phyloP scores from a whole-genome alignment of 2,888 invertebrate species.

The Lycophotia porphyrea region DNA sequence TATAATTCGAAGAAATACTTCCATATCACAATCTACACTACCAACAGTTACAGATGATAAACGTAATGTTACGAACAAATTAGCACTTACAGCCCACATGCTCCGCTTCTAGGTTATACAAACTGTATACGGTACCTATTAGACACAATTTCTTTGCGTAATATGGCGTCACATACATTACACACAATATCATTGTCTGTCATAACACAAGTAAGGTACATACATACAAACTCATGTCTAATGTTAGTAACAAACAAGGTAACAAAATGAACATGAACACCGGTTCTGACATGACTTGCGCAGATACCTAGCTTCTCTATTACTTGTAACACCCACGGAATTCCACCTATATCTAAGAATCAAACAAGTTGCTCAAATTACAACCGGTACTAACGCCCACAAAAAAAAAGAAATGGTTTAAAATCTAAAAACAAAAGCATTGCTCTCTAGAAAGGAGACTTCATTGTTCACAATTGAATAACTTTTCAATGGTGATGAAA shows the following conservation, averaged over 20 bases:
- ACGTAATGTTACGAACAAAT: slow-evolving; percentile 38
- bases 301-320: slow-evolving; percentile 53
- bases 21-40: neutral
- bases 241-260: slow-evolving; percentile 46
- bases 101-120: slow-evolving; percentile 34
- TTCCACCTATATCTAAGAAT: slow-evolving; percentile 61
- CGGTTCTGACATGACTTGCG: slow-evolving; percentile 48
- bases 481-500: slow-evolving; percentile 71
- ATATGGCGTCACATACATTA: slow-evolving; percentile 32
- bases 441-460: slow-evolving; percentile 55
- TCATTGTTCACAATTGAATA: slow-evolving; percentile 66
- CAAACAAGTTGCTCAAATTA: slow-evolving; percentile 67
- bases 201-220: slow-evolving; percentile 12
- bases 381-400: slow-evolving; percentile 57
- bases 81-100: slow-evolving; percentile 48
- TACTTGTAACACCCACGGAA: slow-evolving; percentile 63
- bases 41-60: slow-evolving; percentile 31
- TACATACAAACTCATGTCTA: slow-evolving; percentile 23
- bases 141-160: slow-evolving; percentile 36
- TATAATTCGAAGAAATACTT: slow-evolving; percentile 10
- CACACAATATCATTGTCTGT: slow-evolving; percentile 45
- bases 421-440: slow-evolving; percentile 60
- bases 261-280: slow-evolving; percentile 52
- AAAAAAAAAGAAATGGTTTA: slow-evolving; percentile 28
- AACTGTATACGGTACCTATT: slow-evolving; percentile 10